Percentiles rank a stretch among this genome's conserved stretches.
These are phyloP conservation scores for Scelioninae gen. 2 DNA, from an alignment of 2,888 invertebrate species.

Conservation along the genomic window DNA sequence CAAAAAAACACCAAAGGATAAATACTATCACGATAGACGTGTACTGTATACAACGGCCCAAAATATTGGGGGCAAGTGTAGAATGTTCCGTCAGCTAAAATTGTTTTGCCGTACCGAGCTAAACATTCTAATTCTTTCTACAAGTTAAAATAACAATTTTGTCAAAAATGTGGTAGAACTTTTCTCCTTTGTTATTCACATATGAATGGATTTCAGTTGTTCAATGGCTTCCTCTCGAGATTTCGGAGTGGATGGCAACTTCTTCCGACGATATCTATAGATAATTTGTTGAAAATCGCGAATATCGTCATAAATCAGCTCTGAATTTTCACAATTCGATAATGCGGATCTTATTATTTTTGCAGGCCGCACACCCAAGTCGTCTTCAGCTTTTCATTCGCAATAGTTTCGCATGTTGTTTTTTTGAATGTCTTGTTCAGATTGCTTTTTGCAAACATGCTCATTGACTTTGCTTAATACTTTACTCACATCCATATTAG, in stretches of 20 bases:
- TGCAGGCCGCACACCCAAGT: background rate
- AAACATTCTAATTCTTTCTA: no score
- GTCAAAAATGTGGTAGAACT: no score
- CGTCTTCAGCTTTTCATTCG: slow-evolving; percentile 3
- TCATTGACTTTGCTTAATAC: background rate
- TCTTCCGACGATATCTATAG: slow-evolving; percentile 1
- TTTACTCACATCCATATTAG: background rate
- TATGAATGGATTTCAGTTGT: background rate
- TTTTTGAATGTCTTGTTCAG: slow-evolving; percentile 1
- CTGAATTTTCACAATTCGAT: background rate
- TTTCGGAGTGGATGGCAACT: slow-evolving; percentile 6
- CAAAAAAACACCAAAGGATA: no score
- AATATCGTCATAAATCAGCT: slow-evolving; percentile 4
- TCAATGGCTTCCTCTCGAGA: slow-evolving; percentile 2
- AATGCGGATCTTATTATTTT: slow-evolving; percentile 7
- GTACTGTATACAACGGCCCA: no score
- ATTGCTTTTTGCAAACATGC: slow-evolving; percentile 2
- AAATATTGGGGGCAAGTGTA: no score
- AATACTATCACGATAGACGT: background rate
- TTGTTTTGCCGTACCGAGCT: no score
- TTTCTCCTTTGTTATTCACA: no score
- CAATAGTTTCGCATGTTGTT: slow-evolving; percentile 3
- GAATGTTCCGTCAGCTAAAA: no score
- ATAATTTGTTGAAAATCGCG: slow-evolving; percentile 4
- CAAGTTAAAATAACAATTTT: no score